Evolutionary conservation across 1,140 invertebrate genomes (phyloP), one percentile per base, ranked within the genome.

Genomic region (Marisa cornuarietis): DNA sequence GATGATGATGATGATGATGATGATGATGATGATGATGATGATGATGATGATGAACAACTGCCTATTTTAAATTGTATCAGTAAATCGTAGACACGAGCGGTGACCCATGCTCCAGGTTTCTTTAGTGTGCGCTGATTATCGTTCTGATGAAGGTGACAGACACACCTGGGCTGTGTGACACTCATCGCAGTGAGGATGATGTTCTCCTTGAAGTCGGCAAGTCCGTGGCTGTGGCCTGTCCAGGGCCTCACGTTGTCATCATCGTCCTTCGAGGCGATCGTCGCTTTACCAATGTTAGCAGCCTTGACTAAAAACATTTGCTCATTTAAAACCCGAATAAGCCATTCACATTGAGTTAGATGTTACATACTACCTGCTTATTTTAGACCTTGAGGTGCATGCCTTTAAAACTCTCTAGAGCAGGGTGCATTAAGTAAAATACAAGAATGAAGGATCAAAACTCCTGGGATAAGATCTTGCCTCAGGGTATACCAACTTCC

Each of bases 101-200:
- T 42, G 1, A 42, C 31, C 0, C 31, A 42, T 42, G 31, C 31
- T 42, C 0, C 31, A 42, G 31, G 0, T 42, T 42, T 0, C 6
- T 42, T 42, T 6, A 5, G 31, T 42, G 31, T 42, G 31, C 5
- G 6, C 31, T 1, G 1, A 4, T 4, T 42, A 42, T 42, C 31
- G 3, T 1, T 42, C 31, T 58, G 11, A 18, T 58, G 8, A n/a
- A 75, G 73, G 66, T 80, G 63, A 76, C 72, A n/a, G 79, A 82
- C 63, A 80, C 82, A 20, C 82, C 80, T 16, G 81, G 83, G 16
- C 54, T 84, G 51, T 84, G 75, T 72, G 81, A 84, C 71, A 84
- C 83, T 11, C 66, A 76, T 72, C 61, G 76, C 24, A 54, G 72
- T 26, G 76, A 80, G 52, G 66, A 62, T 4, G 62, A 79, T 18